phyloP scores from a whole-genome alignment of 2,113 vertebrate species.

The Hippopotamus amphibius region DNA sequence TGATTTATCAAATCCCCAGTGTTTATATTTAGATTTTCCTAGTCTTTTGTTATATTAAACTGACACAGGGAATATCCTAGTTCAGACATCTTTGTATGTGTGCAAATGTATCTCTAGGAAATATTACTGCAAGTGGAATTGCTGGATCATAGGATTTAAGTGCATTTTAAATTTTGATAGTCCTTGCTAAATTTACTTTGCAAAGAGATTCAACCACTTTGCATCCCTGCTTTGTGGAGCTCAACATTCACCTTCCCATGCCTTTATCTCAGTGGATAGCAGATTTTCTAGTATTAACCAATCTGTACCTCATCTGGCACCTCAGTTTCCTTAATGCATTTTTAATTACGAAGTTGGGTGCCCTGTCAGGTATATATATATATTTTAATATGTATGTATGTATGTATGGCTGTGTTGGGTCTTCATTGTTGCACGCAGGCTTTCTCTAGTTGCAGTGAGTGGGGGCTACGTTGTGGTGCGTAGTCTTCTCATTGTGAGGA shows the following conservation, averaged over 20 bases:
- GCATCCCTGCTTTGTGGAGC: background rate
- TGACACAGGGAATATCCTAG: background rate
- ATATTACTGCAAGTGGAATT: background rate
- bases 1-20: background rate
- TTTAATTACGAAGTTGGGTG: background rate
- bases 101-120: background rate
- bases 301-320: background rate
- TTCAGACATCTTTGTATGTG: background rate
- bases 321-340: background rate
- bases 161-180: background rate
- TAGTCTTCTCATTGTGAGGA: no score
- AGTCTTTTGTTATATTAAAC: background rate
- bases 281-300: background rate
- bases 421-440: no score
- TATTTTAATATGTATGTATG: no score
- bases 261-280: background rate
- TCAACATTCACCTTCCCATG: accelerated
- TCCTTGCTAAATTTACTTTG: background rate
- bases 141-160: background rate
- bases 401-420: no score
- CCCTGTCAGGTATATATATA: background rate
- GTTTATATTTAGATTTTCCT: background rate
- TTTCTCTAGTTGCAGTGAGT: no score
- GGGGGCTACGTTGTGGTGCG: no score
- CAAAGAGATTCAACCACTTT: background rate